Evolutionary conservation across 35 echinoderm and acorn worm species (phyloP), one percentile per base, ranked within the genome.

Genomic region (Ophiothrix spiculata): DNA sequence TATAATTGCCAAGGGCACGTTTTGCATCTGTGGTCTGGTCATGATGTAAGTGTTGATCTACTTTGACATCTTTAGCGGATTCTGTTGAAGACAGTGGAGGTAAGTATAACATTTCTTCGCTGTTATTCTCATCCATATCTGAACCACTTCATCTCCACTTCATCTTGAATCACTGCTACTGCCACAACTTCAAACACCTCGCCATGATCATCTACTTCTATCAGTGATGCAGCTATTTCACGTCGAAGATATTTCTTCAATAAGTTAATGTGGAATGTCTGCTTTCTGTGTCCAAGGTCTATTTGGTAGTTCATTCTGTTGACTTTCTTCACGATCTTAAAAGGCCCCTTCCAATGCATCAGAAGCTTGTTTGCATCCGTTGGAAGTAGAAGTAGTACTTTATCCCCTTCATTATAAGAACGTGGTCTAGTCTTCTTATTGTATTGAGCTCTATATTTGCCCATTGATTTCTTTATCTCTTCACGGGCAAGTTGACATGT

Each of bases 291-390:
- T 1, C 79, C 85, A 33, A 87, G 49, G 87, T 87, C 15, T n/a
- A n/a, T n/a, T n/a, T 42, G 33, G 56, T 92, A 92, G 37, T 87
- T 79, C 85, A 92, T 86, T 28, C 1, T 38, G 16, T 49, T 39
- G 37, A 87, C 28, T 37, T 82, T 81, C 25, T 87, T 36, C 13
- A 81, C 40, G 1, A 92, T 39, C 13, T 37, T 39, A 37, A 80
- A 78, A 56, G 83, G 89, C 25, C 82, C 89, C 34, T 80, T 78
- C 77, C 89, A 91, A 14, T 91, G 89, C 89, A 91, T 91, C 15
- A 91, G 32, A 21, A 91, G 38, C 74, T 91, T 91, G 76, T 91
- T 91, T 0, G 38, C 38, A 34, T 91, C 83, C 4, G 82, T 91
- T 21, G 89, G 88, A 16, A 91, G 64, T 0, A 91, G n/a, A n/a